phyloP scores from a whole-genome alignment of 2,888 invertebrate species.

The Stenurella melanura region DNA sequence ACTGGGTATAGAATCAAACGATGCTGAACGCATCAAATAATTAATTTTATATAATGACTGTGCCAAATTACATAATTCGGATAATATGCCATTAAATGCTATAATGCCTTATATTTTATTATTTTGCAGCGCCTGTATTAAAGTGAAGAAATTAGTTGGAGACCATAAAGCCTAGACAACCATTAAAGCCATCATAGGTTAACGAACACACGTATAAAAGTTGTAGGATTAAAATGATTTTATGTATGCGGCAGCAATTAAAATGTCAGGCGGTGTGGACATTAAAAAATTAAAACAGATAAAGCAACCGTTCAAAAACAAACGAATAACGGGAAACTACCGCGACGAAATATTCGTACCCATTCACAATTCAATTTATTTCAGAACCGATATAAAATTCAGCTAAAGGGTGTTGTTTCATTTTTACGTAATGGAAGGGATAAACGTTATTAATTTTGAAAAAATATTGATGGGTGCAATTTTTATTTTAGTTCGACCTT shows the following conservation, averaged over 20 bases:
- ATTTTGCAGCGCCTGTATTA: not conserved
- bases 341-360: conserved; percentile 39
- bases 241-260: conserved; percentile 30
- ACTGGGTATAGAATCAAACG: too few species aligned
- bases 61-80: not conserved
- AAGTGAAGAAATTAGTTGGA: not conserved
- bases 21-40: not conserved
- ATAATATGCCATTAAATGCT: not conserved
- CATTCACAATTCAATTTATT: conserved; percentile 47
- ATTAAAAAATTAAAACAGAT: conserved; percentile 36
- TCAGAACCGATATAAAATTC: conserved; percentile 46
- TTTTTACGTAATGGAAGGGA: conserved; percentile 45
- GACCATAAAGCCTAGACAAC: not conserved
- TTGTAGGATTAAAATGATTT: conserved; percentile 21
- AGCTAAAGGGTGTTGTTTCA: conserved; percentile 43
- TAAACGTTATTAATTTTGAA: conserved; percentile 12
- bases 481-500: not conserved
- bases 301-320: conserved; percentile 34
- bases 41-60: not conserved
- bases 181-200: conserved; percentile 8
- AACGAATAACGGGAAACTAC: conserved; percentile 25
- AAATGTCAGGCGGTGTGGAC: conserved; percentile 37
- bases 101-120: not conserved
- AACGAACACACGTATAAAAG: not conserved
- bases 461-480: not conserved